Base-by-base conservation (phyloP, 2,888 invertebrate genomes). In the Diloba caeruleocephala region DNA sequence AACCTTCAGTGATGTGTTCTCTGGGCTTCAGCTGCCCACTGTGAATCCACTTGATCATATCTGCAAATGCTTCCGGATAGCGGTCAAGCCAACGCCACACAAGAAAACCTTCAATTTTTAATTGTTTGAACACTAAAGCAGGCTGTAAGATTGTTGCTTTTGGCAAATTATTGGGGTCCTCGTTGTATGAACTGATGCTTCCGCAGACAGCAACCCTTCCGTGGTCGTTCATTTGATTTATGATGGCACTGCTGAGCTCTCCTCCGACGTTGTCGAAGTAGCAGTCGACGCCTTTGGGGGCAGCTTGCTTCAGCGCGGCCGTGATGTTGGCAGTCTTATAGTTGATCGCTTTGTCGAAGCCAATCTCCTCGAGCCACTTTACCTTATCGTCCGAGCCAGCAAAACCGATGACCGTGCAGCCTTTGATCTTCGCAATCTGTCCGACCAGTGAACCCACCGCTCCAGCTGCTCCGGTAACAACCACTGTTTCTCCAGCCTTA, bases 211-310 rank as follows among this genome's bases (percentile, higher is more conserved):
- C 84, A 17, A 96, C 89, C 42, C 96, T 88, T 0, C 96, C 96
- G 53, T 19, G 71, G 0, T 45, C 48, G 52, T 94, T 95, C 96
- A 96, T 96, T 64, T 95, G 94, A 26, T 83, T 82, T 0, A 96
- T 86, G 3, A 96, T 93, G 0, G 82, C 81, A 38, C 91, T 92
- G 33, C 95, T 94, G 13, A 96, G 89, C 49, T 95, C 94, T 4
- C 96, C 96, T 19, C 96, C 96, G 10, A 96, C 96, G 80, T 96
- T 96, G 76, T 97, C 97, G 78, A 96, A 96, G 77, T 95, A 97
- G 73, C 96, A 95, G 76, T 97, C 96, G 0, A 96, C 87, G 8
- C 96, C 96, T n/a, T 95, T 85, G 0, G 96, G 96, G 1, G 74
- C 74, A 3, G 74, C 75, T 61, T 50, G 31, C 12, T 93, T 93